A percentile compares a stretch with the other conserved stretches of the same genome.
Conservation (phyloP, 1,140 invertebrate species). For the Plectrocnemia conspersa region DNA sequence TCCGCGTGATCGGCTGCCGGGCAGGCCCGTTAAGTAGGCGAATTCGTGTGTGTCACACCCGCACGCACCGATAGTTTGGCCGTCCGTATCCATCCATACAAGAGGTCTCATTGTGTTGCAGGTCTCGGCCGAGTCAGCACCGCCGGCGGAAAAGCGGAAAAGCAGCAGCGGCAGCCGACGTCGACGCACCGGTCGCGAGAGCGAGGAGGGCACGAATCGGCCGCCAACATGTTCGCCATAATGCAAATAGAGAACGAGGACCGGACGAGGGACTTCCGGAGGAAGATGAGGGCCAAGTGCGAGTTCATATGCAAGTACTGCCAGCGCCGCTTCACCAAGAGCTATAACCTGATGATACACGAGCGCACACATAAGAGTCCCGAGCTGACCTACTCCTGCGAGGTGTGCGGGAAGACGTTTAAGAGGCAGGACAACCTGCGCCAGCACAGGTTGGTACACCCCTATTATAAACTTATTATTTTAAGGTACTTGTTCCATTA, state of each 20-base stretch:
- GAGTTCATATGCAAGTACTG: constrained; percentile 99
- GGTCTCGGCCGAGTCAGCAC: constrained; percentile 23
- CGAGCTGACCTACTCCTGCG: constrained; percentile 96
- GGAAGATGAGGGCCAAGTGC: constrained; percentile 90
- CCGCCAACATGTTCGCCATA: constrained; percentile 75
- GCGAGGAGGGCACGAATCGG: constrained; percentile 43
- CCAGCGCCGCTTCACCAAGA: constrained; percentile 97
- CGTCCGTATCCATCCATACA: background rate
- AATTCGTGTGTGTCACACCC: constrained; percentile 3
- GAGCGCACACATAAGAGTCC: constrained; percentile 96
- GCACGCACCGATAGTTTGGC: constrained; percentile 1
- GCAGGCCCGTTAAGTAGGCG: constrained; percentile 2
- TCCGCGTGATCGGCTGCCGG: background rate
- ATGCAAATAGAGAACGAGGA: constrained; percentile 88
- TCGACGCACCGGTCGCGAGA: constrained; percentile 27
- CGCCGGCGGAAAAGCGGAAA: constrained; percentile 4
- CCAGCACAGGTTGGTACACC: constrained; percentile 79
- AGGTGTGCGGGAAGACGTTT: constrained; percentile 98
- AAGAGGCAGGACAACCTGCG: constrained; percentile 94
- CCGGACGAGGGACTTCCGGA: constrained; percentile 83
- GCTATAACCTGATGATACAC: constrained; percentile 99
- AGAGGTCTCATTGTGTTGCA: constrained; percentile 31
- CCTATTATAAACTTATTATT: background rate
- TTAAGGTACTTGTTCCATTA: background rate
- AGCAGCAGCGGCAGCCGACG: constrained; percentile 12